phyloP scores from a whole-genome alignment of 2,888 invertebrate genomes.

The Caenorhabditis afra region DNA sequence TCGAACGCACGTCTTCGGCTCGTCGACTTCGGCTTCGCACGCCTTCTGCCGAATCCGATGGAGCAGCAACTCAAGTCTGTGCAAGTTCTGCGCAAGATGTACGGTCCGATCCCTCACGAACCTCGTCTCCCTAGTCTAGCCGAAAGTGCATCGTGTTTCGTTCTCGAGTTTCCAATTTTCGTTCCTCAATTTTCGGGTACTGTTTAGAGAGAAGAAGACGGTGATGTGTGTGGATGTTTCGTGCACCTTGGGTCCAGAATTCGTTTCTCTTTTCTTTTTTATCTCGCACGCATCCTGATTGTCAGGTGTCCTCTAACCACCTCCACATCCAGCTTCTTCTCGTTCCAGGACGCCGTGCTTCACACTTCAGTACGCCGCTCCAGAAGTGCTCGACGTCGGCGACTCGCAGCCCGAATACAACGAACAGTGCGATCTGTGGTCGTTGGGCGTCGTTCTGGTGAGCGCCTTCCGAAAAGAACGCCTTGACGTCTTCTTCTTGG shows the following conservation, averaged over 20 bases:
- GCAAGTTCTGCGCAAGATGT: slow-evolving; percentile 70
- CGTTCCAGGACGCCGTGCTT: slow-evolving; percentile 89
- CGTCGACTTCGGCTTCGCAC: slow-evolving; percentile 96
- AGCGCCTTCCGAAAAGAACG: slow-evolving; percentile 78
- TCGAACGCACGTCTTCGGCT: slow-evolving; percentile 87
- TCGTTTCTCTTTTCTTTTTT: neutral
- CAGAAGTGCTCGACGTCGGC: slow-evolving; percentile 90
- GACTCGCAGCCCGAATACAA: slow-evolving; percentile 85
- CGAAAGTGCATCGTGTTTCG: slow-evolving; percentile 53
- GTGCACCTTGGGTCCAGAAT: slow-evolving; percentile 14
- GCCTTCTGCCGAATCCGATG: slow-evolving; percentile 84
- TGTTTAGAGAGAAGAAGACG: slow-evolving; percentile 37
- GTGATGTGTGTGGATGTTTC: slow-evolving; percentile 48
- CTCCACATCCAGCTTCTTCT: slow-evolving; percentile 15
- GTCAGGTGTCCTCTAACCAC: neutral
- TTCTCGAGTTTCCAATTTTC: neutral
- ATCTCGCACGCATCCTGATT: neutral
- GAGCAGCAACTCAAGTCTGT: slow-evolving; percentile 75
- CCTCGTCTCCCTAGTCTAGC: slow-evolving; percentile 30
- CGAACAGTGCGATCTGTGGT: slow-evolving; percentile 95
- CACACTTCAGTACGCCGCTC: slow-evolving; percentile 94
- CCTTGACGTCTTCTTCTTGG: too few relatives aligned
- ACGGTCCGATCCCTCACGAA: slow-evolving; percentile 31
- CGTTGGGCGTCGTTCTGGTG: slow-evolving; percentile 92
- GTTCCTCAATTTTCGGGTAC: slow-evolving; percentile 16